Base-by-base conservation (phyloP, 2,113 vertebrate species). In the Neomonachus schauinslandi region DNA sequence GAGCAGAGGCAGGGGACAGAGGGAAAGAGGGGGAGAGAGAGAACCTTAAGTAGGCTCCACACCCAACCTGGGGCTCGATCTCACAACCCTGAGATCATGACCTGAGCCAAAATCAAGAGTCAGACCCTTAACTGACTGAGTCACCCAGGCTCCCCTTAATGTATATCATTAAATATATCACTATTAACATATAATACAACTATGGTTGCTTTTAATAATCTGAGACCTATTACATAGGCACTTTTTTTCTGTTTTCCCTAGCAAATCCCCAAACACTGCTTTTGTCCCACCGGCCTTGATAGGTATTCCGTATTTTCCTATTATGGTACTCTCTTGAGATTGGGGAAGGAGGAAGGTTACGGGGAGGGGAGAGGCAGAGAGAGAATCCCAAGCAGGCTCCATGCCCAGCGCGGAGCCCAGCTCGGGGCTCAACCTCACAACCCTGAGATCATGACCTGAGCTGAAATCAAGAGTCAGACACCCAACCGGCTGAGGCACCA, bases 201-300 rank as follows among this genome's bases (percentile, higher is more conserved):
- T 93, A 77, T 49, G 55, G 24, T 24, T 69, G 7, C 69, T 33
- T 95, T 79, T 96, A 72, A 79, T 83, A 55, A 85, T 80, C 55
- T 96, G 55, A 94, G 7, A 4, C 91, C 28, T 71, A 24, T 46
- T 96, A 92, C 72, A 67, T 72, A 46, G 26, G n/a, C 31, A 51
- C 18, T 94, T 83, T 86, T 96, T 84, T 69, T 2, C 84, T 89
- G 21, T 86, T 71, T 96, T 89, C 22, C n/a, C 3, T 55, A 92
- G n/a, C 13, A 92, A 88, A 61, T 81, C 39, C 28, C 21, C 69
- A 89, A 80, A 31, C 53, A 39, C 15, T 67, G 26, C 36, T 81
- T 71, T 57, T 42, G 24, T 33, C 33, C 69, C 0, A 22, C 55
- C 21, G 84, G 26, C 84, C 49, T 83, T 65, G 59, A 11, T 51